These are phyloP conservation scores for Eidolon helvum DNA, from an alignment of 2,113 vertebrate genomes.

Conservation along the genomic window DNA sequence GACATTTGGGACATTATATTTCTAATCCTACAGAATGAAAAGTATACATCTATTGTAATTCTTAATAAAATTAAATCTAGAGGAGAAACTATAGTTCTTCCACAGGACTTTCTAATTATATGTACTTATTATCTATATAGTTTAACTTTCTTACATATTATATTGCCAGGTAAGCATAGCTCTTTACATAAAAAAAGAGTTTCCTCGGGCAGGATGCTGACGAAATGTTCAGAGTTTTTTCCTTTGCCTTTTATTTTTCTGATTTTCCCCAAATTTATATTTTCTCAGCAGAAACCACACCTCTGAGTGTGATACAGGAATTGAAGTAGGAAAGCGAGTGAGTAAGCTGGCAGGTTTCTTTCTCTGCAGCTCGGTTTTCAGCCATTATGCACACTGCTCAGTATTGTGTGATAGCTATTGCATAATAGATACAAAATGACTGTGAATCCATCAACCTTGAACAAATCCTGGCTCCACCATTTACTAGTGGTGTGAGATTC, in stretches of 20 bases:
- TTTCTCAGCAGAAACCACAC: neutral
- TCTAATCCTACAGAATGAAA: neutral
- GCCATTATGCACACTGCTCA: fast-evolving
- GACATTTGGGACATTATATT: neutral
- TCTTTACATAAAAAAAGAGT: neutral
- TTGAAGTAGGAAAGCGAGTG: neutral
- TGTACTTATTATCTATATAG: neutral
- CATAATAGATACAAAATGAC: neutral
- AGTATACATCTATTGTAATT: neutral
- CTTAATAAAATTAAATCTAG: neutral
- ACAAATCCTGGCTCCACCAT: neutral
- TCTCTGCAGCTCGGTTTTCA: neutral
- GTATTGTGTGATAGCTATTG: neutral
- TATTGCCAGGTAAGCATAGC: neutral
- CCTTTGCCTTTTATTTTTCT: neutral
- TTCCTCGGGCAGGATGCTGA: neutral
- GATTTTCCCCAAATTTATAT: neutral
- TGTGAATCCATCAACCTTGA: neutral
- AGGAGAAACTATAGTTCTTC: neutral
- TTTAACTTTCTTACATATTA: neutral
- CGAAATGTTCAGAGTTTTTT: neutral
- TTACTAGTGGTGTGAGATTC: neutral
- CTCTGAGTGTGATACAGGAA: neutral
- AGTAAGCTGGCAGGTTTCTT: neutral
- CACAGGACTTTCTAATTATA: neutral